Base-by-base conservation (phyloP, 2,113 vertebrate species). In the Hippocampus mohnikei region DNA sequence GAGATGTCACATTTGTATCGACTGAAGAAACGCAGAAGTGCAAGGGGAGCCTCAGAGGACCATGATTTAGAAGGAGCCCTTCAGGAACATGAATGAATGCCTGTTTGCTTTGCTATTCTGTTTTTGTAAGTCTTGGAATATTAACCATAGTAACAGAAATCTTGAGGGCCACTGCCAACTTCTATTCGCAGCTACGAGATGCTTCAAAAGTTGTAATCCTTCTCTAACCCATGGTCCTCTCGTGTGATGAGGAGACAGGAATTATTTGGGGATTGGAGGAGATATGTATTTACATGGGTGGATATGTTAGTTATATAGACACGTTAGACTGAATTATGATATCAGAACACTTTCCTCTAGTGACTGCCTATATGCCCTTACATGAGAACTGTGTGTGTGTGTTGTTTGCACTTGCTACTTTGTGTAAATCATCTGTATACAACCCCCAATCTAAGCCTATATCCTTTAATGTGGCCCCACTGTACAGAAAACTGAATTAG, bases 401-500 rank as follows among this genome's bases (percentile, higher is more conserved):
- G 40, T 62, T 41, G 23, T 63, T 68, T 71, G 69, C 29, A 52
- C 41, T 62, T 63, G 21, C n/a, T 44, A 42, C 21, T 74, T 58
- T 52, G 66, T 69, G 50, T 33, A 64, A 21, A 66, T 33, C 1
- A 8, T 72, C 74, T 70, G 21, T 18, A 67, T 79, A 29, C 44
- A 41, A 9, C 42, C 29, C 62, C 23, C 48, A 62, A 50, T 25
- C 58, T 66, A 2, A 20, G 53, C 52, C 67, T 25, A 60, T 27
- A 61, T 77, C 65, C 59, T 82, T 66, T 74, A 69, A 79, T 69
- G 56, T 29, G 7, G 67, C 81, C 82, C 81, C 79, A 79, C 60
- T 25, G 69, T 76, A 69, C 79, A 82, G 41, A 71, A 86, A 90
- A 90, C 75, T 79, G 78, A 87, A 87, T 89, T 82, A 89, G 74